A percentile compares a stretch with the other conserved stretches of the same genome.
These are phyloP conservation scores for Antheraea yamamai DNA, from an alignment of 2,888 invertebrate genomes.

Conservation along the genomic window DNA sequence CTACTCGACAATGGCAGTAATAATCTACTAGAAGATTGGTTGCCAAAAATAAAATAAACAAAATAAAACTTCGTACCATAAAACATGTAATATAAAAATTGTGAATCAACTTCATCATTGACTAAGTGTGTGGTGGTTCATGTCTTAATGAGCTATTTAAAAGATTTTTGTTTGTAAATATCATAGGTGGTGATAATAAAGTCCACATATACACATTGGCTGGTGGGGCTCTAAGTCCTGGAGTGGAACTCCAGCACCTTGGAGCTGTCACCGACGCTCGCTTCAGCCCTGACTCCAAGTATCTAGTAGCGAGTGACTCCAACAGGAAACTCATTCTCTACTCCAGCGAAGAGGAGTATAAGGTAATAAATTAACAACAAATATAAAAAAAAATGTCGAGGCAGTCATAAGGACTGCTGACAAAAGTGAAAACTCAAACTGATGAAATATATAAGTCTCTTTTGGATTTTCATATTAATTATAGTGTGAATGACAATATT, in stretches of 20 bases:
- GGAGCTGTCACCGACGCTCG: conserved; percentile 92
- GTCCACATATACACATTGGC: conserved; percentile 69
- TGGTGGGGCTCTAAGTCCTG: conserved; percentile 48
- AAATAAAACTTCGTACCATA: too few relatives aligned
- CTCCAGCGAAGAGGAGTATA: conserved; percentile 85
- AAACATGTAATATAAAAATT: too few relatives aligned
- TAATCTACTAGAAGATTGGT: too few relatives aligned
- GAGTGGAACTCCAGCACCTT: conserved; percentile 86
- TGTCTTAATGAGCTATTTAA: background rate
- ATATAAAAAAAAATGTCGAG: background rate
- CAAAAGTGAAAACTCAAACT: too few relatives aligned
- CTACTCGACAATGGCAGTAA: too few relatives aligned
- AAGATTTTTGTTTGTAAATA: background rate
- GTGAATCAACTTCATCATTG: too few relatives aligned
- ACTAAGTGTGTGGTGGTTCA: background rate
- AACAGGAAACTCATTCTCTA: conserved; percentile 94
- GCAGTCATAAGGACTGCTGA: too few relatives aligned
- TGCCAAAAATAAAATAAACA: too few relatives aligned
- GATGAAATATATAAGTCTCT: too few relatives aligned
- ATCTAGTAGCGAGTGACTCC: conserved; percentile 94
- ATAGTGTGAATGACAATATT: too few relatives aligned
- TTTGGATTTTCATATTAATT: too few relatives aligned
- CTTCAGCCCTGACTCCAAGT: conserved; percentile 94
- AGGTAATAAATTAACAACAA: conserved; percentile 78
- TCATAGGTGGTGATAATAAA: conserved; percentile 66